phyloP scores from a whole-genome alignment of 2,797 vertebrate species.

The Moxostoma hubbsi region DNA sequence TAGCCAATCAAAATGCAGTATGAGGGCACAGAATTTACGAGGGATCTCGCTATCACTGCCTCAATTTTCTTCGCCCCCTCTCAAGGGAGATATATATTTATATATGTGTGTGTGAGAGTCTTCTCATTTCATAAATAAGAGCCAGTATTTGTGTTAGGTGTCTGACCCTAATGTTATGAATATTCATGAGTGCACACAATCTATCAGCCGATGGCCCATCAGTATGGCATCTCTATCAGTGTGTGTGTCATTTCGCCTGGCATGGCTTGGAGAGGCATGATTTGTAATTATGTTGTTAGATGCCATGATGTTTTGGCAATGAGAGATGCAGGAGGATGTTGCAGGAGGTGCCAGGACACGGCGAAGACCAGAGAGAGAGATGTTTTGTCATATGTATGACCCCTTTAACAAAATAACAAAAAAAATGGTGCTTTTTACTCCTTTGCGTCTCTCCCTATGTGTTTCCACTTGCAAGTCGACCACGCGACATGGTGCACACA shows the following conservation, averaged over 20 bases:
- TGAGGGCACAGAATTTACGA: neutral
- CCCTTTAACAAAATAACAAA: too few species aligned
- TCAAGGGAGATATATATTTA: neutral
- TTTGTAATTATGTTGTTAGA: conserved; percentile 36
- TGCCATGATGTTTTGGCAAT: conserved; percentile 3
- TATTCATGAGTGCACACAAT: conserved; percentile 39
- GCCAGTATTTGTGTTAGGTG: neutral
- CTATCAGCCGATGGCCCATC: conserved; percentile 13
- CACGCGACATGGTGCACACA: neutral
- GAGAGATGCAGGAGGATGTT: conserved; percentile 9
- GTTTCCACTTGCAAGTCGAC: neutral
- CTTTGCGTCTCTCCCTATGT: neutral
- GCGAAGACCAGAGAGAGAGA: neutral
- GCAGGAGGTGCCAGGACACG: neutral
- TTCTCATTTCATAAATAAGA: conserved; percentile 2
- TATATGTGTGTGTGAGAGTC: neutral
- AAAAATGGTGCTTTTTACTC: too few species aligned
- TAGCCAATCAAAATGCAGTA: conserved; percentile 5
- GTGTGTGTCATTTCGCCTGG: conserved; percentile 17
- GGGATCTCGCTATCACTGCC: neutral
- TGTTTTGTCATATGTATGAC: neutral
- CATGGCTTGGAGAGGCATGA: conserved; percentile 19
- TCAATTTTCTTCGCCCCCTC: neutral
- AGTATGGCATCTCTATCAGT: conserved; percentile 31
- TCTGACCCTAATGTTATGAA: conserved; percentile 24